phyloP scores from a whole-genome alignment of 2,113 vertebrate genomes.

The Scortum barcoo region DNA sequence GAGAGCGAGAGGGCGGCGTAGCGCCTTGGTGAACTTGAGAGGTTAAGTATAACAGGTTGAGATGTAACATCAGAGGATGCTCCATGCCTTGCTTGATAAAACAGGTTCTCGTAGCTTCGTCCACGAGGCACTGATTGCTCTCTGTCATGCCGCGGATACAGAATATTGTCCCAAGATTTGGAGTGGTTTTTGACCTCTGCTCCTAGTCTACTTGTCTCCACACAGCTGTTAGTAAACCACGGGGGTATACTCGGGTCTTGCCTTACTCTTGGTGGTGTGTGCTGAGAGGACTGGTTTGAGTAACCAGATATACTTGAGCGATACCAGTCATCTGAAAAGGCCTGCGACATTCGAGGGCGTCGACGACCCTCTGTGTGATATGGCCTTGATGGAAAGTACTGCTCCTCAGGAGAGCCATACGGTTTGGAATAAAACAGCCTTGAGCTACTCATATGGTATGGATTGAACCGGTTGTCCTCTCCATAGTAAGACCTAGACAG shows the following conservation, averaged over 20 bases:
- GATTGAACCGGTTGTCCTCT: constrained; percentile 84
- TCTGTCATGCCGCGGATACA: constrained; percentile 84
- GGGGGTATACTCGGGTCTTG: constrained; percentile 83
- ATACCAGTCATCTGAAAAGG: constrained; percentile 90
- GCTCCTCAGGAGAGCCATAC: constrained; percentile 86
- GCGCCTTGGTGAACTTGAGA: constrained; percentile 95
- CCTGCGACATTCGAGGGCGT: constrained; percentile 83
- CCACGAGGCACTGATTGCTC: constrained; percentile 89
- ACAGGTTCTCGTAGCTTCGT: constrained; percentile 94
- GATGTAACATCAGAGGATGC: constrained; percentile 86
- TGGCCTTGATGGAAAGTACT: constrained; percentile 81
- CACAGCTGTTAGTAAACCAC: constrained; percentile 85
- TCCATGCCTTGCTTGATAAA: constrained; percentile 86
- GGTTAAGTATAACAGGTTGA: constrained; percentile 92
- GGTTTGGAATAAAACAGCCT: constrained; percentile 87
- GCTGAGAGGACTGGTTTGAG: constrained; percentile 85
- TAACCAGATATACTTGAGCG: constrained; percentile 83
- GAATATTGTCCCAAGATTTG: constrained; percentile 97
- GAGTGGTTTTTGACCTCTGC: constrained; percentile 91
- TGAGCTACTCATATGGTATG: constrained; percentile 74
- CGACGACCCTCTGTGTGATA: constrained; percentile 83
- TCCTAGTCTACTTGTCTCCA: constrained; percentile 84
- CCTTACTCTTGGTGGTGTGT: constrained; percentile 78
- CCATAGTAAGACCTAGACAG: constrained; percentile 79
- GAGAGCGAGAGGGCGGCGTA: constrained; percentile 95